These are phyloP conservation scores for Lydus trimaculatus DNA, from an alignment of 2,888 invertebrate species.

Conservation along the genomic window DNA sequence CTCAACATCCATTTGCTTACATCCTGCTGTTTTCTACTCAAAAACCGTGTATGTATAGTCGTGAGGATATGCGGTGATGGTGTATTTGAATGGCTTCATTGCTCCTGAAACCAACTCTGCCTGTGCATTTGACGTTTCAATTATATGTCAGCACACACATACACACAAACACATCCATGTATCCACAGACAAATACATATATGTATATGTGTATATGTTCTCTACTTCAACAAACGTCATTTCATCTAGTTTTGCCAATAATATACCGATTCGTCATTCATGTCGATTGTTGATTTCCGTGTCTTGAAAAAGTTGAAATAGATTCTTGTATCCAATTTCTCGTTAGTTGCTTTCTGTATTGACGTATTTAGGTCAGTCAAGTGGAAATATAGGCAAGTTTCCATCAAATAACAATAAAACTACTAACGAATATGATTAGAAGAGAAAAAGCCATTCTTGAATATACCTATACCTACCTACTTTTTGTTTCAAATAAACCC, in stretches of 20 bases:
- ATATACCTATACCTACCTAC: too few species aligned
- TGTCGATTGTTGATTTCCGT: constrained; percentile 14
- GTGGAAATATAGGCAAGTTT: background rate
- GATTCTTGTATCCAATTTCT: constrained; percentile 11
- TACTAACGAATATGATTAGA: background rate
- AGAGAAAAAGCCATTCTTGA: too few species aligned
- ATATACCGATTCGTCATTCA: constrained; percentile 15
- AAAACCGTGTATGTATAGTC: background rate
- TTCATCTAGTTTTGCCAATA: constrained; percentile 8
- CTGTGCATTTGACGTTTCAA: constrained; percentile 16
- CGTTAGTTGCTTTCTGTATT: background rate
- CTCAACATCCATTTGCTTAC: background rate
- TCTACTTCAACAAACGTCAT: background rate
- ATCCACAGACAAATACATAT: background rate
- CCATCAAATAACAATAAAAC: background rate
- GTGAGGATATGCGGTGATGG: constrained; percentile 10
- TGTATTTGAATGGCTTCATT: background rate
- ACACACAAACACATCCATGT: background rate
- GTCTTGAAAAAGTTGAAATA: constrained; percentile 1
- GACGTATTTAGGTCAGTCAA: background rate
- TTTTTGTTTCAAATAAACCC: too few species aligned
- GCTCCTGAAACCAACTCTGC: background rate
- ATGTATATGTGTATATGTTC: background rate
- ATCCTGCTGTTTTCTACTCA: constrained; percentile 9
- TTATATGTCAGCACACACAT: constrained; percentile 9